Conservation (phyloP, 2,888 invertebrate species). For the Drosophila niveifrons region DNA sequence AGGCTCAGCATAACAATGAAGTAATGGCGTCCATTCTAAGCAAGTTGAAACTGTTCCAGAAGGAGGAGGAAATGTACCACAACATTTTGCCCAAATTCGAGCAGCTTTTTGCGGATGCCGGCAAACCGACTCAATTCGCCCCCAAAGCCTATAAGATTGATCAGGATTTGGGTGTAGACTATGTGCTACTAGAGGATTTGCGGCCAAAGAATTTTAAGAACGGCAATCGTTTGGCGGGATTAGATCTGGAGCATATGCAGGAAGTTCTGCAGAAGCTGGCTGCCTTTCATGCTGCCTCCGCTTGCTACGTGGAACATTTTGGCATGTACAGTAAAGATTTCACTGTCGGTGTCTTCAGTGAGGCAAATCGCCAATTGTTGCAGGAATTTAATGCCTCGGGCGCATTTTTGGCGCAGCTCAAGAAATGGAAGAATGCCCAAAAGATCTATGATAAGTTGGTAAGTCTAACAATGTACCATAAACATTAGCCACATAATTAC, state of each 20-base stretch:
- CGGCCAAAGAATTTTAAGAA: conserved; percentile 76
- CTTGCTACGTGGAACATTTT: conserved; percentile 82
- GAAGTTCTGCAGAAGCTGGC: conserved; percentile 81
- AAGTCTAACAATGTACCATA: conserved; percentile 7
- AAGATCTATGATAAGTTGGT: conserved; percentile 80
- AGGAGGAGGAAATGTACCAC: conserved; percentile 83
- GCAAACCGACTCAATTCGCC: conserved; percentile 76
- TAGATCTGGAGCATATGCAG: conserved; percentile 80
- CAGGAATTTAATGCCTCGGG: conserved; percentile 76
- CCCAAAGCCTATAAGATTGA: conserved; percentile 78
- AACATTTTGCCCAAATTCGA: conserved; percentile 82
- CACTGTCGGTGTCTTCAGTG: conserved; percentile 76
- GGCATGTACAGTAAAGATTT: conserved; percentile 73
- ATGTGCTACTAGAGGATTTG: conserved; percentile 83
- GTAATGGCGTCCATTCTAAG: conserved; percentile 70
- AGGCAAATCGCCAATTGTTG: conserved; percentile 68
- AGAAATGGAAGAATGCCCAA: conserved; percentile 80
- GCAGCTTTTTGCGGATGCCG: conserved; percentile 72
- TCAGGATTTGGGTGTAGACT: conserved; percentile 73
- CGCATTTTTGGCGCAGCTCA: conserved; percentile 75
- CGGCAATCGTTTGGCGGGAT: conserved; percentile 77
- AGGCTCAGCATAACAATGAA: conserved; percentile 71
- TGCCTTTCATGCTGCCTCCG: conserved; percentile 84
- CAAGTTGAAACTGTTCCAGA: conserved; percentile 76
- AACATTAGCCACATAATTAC: not conserved